Base-by-base conservation (phyloP, 1,140 invertebrate genomes). In the Panagrolaimus sp. region DNA sequence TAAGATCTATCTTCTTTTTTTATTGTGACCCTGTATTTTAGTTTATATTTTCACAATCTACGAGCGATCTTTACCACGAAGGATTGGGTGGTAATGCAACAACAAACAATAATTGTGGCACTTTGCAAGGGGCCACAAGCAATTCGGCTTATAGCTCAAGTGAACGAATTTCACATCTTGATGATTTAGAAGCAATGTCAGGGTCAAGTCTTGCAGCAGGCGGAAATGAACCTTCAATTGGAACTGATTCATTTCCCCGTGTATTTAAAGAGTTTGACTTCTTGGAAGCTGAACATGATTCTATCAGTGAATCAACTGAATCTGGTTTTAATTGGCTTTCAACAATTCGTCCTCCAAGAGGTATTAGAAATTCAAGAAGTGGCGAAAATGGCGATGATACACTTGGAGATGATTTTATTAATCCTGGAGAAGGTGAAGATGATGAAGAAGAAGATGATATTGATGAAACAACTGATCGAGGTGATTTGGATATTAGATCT, bases 191-290 rank as follows among this genome's bases (percentile, higher is more conserved):
- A 23, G 65, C 72, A n/a, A 79, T 76, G 72, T 79, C 74, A 13
- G 79, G 74, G 5, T 75, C 75, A 20, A 72, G 64, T 16, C 74
- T 68, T 20, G 69, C 73, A 9, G 63, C 71, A 43, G 71, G 67
- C 11, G 31, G 31, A 38, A 74, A 75, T 47, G 75, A 67, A 44
- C 72, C 65, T 5, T 69, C 71, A 27, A 77, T 76, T 25, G 74
- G 69, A 13, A 77, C 76, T 9, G 82, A 79, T 38, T 38, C 31
- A 2, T 82, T 74, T 69, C 81, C 84, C 72, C 71, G 86, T 0
- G 92, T 96, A 1, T 96, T 98, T 84, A 96, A 96, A 84, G 93
- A 96, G 83, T 98, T 98, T 84, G 96, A 98, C 83, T 98, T 98
- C 83, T 85, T 98, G 42, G 95, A 98, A 83, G 97, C 97, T 79